phyloP scores from a whole-genome alignment of 2,113 vertebrate species.

The Muntiacus muntjak region DNA sequence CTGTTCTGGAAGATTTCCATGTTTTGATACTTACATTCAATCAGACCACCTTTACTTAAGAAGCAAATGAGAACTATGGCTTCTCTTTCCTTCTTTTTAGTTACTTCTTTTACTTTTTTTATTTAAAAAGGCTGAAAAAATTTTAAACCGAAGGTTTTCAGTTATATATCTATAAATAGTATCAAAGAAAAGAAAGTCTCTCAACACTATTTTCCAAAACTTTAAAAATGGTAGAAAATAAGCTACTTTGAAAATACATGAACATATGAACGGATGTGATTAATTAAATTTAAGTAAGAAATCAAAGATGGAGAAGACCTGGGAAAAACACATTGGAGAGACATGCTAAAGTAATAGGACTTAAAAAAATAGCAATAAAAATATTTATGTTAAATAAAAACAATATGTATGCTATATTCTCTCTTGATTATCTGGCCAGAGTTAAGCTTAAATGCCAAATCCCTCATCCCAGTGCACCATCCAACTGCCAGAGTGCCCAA shows the following conservation, averaged over 20 bases:
- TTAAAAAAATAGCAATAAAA: not conserved
- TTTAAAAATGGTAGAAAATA: slow-evolving; percentile 1
- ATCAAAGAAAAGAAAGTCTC: not conserved
- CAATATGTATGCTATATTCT: not conserved
- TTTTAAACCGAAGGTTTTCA: not conserved
- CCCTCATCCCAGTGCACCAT: not conserved
- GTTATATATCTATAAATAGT: not conserved
- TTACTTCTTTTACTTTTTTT: not conserved
- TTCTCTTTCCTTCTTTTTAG: not conserved
- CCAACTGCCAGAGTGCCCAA: not conserved
- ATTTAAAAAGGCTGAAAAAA: not conserved
- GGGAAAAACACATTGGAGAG: slow-evolving; percentile 5
- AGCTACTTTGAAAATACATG: not conserved
- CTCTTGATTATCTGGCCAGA: not conserved
- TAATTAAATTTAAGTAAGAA: not conserved
- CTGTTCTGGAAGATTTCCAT: not conserved
- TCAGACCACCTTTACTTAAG: not conserved
- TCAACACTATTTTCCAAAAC: not conserved
- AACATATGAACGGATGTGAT: not conserved
- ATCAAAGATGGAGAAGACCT: not conserved
- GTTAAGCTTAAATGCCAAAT: not conserved
- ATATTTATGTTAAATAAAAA: not conserved
- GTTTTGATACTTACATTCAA: not conserved
- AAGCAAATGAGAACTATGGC: not conserved
- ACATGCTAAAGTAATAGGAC: not conserved